Base-by-base conservation (phyloP, 2,113 vertebrate genomes). In the Lepisosteus osseus region DNA sequence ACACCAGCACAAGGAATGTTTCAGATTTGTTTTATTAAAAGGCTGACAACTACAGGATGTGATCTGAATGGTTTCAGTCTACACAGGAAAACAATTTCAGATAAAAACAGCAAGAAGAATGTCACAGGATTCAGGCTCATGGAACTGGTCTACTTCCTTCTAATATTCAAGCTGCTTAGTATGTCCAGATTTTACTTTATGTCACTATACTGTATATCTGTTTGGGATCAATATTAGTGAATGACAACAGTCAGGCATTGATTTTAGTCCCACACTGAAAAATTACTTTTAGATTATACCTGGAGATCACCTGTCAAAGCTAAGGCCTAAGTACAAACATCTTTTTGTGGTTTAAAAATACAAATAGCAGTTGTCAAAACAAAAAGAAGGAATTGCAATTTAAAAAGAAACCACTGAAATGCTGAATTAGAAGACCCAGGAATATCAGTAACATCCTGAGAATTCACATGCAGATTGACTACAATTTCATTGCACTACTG, bases 141-240 rank as follows among this genome's bases (percentile, higher is more conserved):
- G 44, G 2, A 61, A 63, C 2, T 40, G n/a, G 42, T 76, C 44
- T 65, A 66, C 62, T 55, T 69, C 51, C 45, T 63, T 73, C 63
- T 57, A 66, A 62, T 67, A 73, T 59, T 67, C 29, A 55, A 63
- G 55, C 7, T 17, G 73, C n/a, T 70, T 70, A 70, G 68, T 61
- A 66, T 68, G 64, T 55, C n/a, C 7, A 11, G 62, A 54, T 67
- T 70, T 70, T 56, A 17, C 68, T 67, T 51, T 29, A 65, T 51
- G 72, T 59, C 44, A 42, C 8, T 29, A 29, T 29, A 29, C 29
- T 13, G 78, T 68, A 81, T 77, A 80, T 12, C 72, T 9, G 74
- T 67, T 6, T 55, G 66, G 77, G 75, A 67, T 75, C 72, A 68
- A 79, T 80, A 82, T 71, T 65, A 82, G 68, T 1, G 76, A 78